Base-by-base conservation (phyloP, 1,140 invertebrate genomes). In the Drosophila kepulauana region DNA sequence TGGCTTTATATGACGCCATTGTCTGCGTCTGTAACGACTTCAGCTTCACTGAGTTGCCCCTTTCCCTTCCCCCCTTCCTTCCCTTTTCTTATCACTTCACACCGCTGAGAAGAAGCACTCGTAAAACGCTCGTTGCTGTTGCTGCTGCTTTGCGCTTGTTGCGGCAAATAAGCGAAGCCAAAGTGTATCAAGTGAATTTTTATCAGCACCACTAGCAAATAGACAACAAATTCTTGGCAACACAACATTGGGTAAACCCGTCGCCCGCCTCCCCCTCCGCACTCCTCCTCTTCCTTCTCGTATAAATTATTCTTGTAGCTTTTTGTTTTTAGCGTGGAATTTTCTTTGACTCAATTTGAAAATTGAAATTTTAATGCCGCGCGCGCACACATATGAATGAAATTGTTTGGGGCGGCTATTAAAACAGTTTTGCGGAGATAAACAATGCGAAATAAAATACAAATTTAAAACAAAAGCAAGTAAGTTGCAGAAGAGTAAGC, bases 141-240 rank as follows among this genome's bases (percentile, higher is more conserved):
- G 69, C 63, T 77, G 69, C 63, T 79, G 41, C 63, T 76, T 69
- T 54, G 79, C 73, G 64, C 78, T 69, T 43, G 41, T 43, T 43
- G 45, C 65, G 49, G 71, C 68, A 79, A 82, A 78, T 82, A 81
- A 79, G 70, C 66, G 76, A 7, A 57, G 63, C 75, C 63, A 82
- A 88, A 87, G 64, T 74, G 82, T 76, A 88, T 87, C 61, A 82
- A 87, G 84, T 88, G 80, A 87, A 82, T 87, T 88, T 88, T 88
- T 88, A 87, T 88, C 84, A 82, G 84, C 82, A 71, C 64, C 66
- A 71, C 61, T 74, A 80, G 80, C 75, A 87, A 87, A 88, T 87
- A 86, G 79, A 86, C 84, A 86, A 82, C 79, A 88, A 82, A 79
- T 75, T 88, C 69, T 88, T 88, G 66, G 76, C 77, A 87, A 65